Evolutionary conservation across 1,140 invertebrate genomes (phyloP), one percentile per base, ranked within the genome.

Genomic region (Hylaeus volcanicus): DNA sequence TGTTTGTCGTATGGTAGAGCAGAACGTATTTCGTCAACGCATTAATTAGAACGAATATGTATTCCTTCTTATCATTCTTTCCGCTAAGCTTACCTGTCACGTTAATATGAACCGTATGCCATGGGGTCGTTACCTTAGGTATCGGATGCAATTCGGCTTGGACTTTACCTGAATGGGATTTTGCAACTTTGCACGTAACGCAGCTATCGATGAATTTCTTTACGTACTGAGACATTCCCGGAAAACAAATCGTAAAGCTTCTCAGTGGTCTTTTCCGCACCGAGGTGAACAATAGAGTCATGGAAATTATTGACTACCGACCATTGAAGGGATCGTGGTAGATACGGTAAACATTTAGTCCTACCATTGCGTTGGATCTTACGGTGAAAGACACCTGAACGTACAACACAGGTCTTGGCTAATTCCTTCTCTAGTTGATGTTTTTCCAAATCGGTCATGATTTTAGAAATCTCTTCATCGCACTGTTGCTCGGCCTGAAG

Each of bases 231-330:
- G 80, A 39, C 85, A 91, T 87, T 60, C 78, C 79, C 43, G 77
- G 58, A 78, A 91, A 90, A 84, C 87, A 90, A 77, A 74, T 86
- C 78, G n/a, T 82, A 74, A 1, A n/a, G 4, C 69, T 89, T 85
- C 15, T 84, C 74, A 51, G 89, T 66, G 3, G 87, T 90, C 64
- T 89, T 90, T 45, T 89, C 82, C 66, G 85, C 81, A 1, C 86
- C 85, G 48, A 88, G n/a, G n/a, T 86, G 85, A 89, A 89, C 5
- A 72, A 43, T 6, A 81, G 63, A 66, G n/a, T 90, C 88, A 71
- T 92, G 92, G 8, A 89, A 75, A 68, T 86, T 81, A 51, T 91
- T 89, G 65, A 93, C 88, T 8, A 92, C 70, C 1, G 88, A 88
- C 86, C 88, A 90, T 69, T 71, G 73, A 37, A 90, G 88, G 1